Conservation (phyloP, 1,140 invertebrate genomes). For the Tribolium castaneum region DNA sequence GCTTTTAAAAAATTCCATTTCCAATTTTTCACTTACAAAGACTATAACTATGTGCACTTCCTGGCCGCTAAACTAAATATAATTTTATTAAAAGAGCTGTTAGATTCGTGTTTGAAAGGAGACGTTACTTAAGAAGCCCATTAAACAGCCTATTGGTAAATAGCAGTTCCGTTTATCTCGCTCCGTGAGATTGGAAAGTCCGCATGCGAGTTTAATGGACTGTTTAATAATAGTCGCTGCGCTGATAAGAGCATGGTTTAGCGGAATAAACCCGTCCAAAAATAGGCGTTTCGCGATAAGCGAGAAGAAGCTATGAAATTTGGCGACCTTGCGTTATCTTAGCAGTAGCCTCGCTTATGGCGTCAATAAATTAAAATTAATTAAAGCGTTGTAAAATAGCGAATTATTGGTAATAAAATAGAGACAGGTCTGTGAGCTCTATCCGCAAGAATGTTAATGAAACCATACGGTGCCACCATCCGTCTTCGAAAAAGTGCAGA, state of each 20-base stretch:
- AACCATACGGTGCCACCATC: no score
- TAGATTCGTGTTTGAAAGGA: neutral
- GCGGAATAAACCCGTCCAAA: neutral
- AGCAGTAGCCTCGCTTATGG: neutral
- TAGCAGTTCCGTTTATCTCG: neutral
- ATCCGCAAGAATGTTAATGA: no score
- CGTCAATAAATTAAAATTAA: slow-evolving; percentile 4
- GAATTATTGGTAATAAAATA: slow-evolving; percentile 5
- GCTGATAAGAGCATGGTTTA: neutral
- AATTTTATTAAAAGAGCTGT: neutral
- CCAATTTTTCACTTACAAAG: no score
- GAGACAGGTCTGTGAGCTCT: neutral
- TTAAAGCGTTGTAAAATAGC: neutral
- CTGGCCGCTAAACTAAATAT: neutral
- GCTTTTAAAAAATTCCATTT: no score
- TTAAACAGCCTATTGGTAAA: slow-evolving; percentile 23
- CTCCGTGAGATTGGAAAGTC: neutral
- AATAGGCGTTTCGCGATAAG: no score
- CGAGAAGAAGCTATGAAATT: neutral
- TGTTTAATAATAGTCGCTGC: slow-evolving; percentile 18
- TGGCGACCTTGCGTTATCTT: neutral
- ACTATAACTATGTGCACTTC: no score
- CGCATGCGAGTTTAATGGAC: neutral
- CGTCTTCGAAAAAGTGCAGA: neutral
- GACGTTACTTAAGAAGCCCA: slow-evolving; percentile 2